Evolutionary conservation across 2,797 vertebrate genomes (phyloP).

Genomic region (Oreochromis grahami): DNA sequence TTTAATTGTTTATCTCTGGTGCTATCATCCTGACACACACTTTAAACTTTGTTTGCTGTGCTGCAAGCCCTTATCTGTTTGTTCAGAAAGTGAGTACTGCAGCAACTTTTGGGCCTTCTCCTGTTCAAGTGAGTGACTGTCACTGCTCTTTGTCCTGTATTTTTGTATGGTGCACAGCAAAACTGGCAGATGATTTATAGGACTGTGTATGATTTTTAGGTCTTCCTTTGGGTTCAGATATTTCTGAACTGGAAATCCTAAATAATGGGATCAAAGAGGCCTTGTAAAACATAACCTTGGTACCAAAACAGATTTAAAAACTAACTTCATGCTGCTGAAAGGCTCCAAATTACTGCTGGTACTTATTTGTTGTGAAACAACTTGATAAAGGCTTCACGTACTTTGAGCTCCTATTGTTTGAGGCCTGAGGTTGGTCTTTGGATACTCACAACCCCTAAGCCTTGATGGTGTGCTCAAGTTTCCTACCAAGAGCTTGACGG

Average conservation of each 20-base stretch:
- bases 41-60: conserved; percentile 33
- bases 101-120: conserved; percentile 16
- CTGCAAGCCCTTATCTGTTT: conserved; percentile 6
- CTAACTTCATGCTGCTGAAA: not conserved
- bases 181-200: not conserved
- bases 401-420: not conserved
- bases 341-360: not conserved
- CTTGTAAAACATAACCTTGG: not conserved
- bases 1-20: not conserved
- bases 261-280: not conserved
- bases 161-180: not conserved
- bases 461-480: not conserved
- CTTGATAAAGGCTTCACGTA: not conserved
- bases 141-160: not conserved
- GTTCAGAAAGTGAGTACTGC: conserved; percentile 23
- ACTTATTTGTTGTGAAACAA: not conserved
- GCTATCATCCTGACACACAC: not conserved
- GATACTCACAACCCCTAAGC: not conserved
- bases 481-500: not conserved
- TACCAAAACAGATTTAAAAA: not conserved
- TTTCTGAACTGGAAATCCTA: not conserved
- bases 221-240: not conserved
- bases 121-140: not conserved
- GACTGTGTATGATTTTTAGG: not conserved
- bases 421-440: not conserved